These are phyloP conservation scores for Periparus ater DNA, from an alignment of 2,797 vertebrate species.

Conservation along the genomic window DNA sequence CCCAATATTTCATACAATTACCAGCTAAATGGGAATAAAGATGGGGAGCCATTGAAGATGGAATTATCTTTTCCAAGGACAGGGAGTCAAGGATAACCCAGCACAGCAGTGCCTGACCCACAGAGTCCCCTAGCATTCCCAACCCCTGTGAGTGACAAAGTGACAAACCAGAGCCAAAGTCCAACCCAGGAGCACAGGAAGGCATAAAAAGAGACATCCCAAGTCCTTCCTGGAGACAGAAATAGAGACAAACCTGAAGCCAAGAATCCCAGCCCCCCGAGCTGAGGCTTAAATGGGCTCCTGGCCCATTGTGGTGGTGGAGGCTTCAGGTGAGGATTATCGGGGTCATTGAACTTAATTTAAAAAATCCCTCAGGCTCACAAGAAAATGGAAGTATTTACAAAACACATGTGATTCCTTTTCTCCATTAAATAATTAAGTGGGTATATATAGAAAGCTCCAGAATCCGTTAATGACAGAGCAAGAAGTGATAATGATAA, in stretches of 20 bases:
- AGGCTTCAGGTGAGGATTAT: background rate
- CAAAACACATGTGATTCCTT: background rate
- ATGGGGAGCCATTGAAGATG: rapidly evolving
- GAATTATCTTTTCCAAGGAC: background rate
- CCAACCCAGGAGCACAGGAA: background rate
- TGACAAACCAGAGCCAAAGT: background rate
- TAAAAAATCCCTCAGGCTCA: background rate
- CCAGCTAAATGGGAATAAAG: rapidly evolving
- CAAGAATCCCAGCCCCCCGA: rapidly evolving
- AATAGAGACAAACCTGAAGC: rapidly evolving
- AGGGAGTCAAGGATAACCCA: background rate
- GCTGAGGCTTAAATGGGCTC: background rate
- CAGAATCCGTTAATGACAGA: background rate
- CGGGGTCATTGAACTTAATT: background rate
- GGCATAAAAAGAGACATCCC: background rate
- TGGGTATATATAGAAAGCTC: background rate
- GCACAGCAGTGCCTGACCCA: background rate
- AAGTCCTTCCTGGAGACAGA: background rate
- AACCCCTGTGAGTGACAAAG: background rate
- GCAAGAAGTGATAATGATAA: background rate
- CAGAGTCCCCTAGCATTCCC: background rate
- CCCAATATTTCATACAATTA: background rate
- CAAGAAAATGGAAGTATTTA: background rate
- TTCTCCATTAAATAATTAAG: background rate
- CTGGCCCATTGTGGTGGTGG: background rate